Evolutionary conservation across 2,888 invertebrate genomes (phyloP), one percentile per base, ranked within the genome.

Genomic region (Microctonus brassicae): DNA sequence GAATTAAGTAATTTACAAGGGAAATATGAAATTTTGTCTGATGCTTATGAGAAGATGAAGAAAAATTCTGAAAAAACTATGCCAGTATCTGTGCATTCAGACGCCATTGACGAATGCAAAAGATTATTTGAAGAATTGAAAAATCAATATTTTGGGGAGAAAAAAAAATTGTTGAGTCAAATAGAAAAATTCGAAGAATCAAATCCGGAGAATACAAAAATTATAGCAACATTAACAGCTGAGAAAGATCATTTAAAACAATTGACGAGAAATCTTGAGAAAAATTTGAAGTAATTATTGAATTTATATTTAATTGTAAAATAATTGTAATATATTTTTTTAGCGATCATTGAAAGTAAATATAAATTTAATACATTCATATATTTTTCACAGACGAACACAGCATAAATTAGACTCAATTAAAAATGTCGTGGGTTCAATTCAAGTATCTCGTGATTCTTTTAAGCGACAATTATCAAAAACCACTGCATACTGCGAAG

Each of bases 111-210:
- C 61, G 94, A 95, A 81, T 95, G 94, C 79, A 94, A 93, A 83
- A 89, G 92, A 69, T 89, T 94, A 79, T 90, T 94, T 76, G 94
- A 95, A 84, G 94, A 95, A 79, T 84, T 95, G 1, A 94, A 94
- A 82, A 88, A 89, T 36, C 93, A 94, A 73, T 94, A 95, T 82
- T 91, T 91, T 60, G 89, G 90, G 77, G 95, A 95, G 74, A 91
- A 91, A 57, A 89, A 89, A n/a, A 90, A 91, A 65, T 87, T 93
- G 57, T 87, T 87, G 1, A 89, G 90, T 60, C 90, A 89, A 61
- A 81, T 91, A 9, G 88, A 88, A 69, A 88, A 89, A 67, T 84
- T 91, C 39, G 89, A 88, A 73, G 88, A 88, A 73, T 83, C 85
- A 72, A 86, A 88, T 36, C 85, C 86, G 0, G 88, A 89, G 57